phyloP scores from a whole-genome alignment of 2,113 vertebrate genomes.

The Scytalopus superciliaris region DNA sequence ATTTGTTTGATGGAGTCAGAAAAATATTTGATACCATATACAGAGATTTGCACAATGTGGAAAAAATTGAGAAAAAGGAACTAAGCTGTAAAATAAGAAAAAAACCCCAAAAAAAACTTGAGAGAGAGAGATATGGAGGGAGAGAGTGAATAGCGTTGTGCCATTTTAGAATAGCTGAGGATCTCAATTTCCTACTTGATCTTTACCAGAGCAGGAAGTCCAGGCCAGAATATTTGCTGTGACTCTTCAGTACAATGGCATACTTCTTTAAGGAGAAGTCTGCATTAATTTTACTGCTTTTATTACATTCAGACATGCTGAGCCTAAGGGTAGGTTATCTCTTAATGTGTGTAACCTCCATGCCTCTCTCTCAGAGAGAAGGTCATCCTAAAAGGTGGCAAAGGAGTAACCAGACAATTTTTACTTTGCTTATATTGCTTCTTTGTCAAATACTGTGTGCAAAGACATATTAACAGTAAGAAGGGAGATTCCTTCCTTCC shows the following conservation, averaged over 20 bases:
- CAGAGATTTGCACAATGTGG: not conserved
- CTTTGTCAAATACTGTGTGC: not conserved
- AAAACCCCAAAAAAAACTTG: not conserved
- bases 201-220: not conserved
- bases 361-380: not conserved
- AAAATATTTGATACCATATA: not conserved
- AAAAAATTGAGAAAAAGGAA: not conserved
- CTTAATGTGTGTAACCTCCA: not conserved
- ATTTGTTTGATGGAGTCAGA: not conserved
- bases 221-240: not conserved
- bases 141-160: not conserved
- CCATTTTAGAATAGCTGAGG: not conserved
- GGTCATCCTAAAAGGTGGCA: not conserved
- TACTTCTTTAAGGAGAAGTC: not conserved
- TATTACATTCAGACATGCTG: not conserved
- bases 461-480: not conserved
- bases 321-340: not conserved
- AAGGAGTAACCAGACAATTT: not conserved
- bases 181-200: not conserved
- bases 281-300: not conserved
- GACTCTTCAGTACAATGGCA: not conserved
- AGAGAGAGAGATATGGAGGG: not conserved
- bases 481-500: not conserved
- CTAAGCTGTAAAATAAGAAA: not conserved
- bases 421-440: not conserved